Evolutionary conservation across 92 coral and sea anemone genomes (phyloP).

Genomic region (Epizoanthus illoricatus): DNA sequence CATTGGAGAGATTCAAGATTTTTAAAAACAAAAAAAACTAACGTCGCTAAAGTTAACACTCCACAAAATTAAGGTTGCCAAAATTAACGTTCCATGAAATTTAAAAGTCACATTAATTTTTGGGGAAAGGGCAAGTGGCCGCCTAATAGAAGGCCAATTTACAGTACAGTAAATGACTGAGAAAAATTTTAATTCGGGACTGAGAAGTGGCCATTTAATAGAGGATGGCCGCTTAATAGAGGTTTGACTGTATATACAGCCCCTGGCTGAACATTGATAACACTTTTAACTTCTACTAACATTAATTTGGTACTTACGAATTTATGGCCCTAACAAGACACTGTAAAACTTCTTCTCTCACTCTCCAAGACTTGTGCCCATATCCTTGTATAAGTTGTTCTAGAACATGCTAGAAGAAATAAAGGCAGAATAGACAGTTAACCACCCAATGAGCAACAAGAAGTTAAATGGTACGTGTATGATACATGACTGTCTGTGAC

Average conservation of each 20-base stretch:
- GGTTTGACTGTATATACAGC: background rate
- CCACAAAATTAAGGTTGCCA: no score
- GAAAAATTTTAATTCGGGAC: no score
- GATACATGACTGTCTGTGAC: background rate
- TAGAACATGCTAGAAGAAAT: conserved; percentile 74
- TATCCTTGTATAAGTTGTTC: conserved; percentile 88
- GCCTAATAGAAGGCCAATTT: no score
- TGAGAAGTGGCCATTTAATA: no score
- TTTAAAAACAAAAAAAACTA: no score
- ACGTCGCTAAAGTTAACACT: no score
- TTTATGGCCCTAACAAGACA: conserved; percentile 78
- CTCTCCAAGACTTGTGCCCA: conserved; percentile 97
- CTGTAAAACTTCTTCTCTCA: conserved; percentile 90
- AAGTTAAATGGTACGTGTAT: no score
- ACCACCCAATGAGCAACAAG: background rate
- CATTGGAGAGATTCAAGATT: no score
- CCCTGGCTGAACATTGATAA: background rate
- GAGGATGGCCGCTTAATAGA: no score
- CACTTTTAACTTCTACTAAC: background rate
- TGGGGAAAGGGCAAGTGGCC: background rate
- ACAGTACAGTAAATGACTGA: no score
- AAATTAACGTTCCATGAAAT: no score
- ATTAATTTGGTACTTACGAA: conserved; percentile 57
- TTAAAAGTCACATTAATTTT: no score
- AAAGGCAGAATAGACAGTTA: conserved; percentile 2